A percentile compares a stretch with the other conserved stretches of the same genome.
Conservation (phyloP, 2,888 invertebrate species). For the Eucera pruinosa region DNA sequence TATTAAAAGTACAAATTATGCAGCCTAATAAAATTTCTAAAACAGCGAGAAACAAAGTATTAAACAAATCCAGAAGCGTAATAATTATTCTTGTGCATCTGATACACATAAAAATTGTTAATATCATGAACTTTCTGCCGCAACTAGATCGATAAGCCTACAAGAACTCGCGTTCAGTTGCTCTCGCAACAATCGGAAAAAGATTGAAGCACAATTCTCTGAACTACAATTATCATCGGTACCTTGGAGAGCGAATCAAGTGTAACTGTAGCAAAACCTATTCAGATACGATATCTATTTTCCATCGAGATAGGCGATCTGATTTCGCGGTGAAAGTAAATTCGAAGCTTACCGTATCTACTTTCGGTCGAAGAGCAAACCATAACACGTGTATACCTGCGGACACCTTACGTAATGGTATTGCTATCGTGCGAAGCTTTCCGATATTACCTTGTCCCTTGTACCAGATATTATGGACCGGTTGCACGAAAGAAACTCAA, state of each 20-base stretch:
- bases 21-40: no score
- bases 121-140: neutral
- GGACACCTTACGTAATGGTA: constrained; percentile 63
- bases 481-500: constrained; percentile 12
- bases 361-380: constrained; percentile 47
- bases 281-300: constrained; percentile 47
- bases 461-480: constrained; percentile 13
- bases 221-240: constrained; percentile 27
- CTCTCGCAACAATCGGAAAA: neutral
- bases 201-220: constrained; percentile 20
- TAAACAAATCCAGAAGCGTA: no score
- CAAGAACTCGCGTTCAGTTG: neutral
- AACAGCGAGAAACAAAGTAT: no score
- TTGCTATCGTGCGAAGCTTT: constrained; percentile 46
- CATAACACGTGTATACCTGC: constrained; percentile 49
- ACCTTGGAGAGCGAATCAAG: constrained; percentile 15
- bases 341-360: constrained; percentile 56
- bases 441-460: constrained; percentile 51
- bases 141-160: neutral
- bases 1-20: no score
- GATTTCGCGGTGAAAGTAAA: constrained; percentile 59
- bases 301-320: constrained; percentile 51
- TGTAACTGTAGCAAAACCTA: constrained; percentile 28
- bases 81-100: no score
- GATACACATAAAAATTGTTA: neutral